Percentiles rank a stretch among this genome's conserved stretches.
These are phyloP conservation scores for Vombatus ursinus DNA, from an alignment of 2,113 vertebrate genomes.

Conservation along the genomic window DNA sequence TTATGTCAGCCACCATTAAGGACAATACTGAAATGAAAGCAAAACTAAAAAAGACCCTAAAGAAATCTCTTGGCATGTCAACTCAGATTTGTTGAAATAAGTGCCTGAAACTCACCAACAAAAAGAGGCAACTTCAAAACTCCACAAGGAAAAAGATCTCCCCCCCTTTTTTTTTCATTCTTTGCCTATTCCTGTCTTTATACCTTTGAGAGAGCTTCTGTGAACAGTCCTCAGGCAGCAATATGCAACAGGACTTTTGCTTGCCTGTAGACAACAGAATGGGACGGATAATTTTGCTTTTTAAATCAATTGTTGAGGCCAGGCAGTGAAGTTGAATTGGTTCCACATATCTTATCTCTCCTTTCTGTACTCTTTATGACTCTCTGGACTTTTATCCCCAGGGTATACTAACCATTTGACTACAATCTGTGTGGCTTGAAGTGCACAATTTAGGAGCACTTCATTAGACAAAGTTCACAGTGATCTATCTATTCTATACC, in stretches of 20 bases:
- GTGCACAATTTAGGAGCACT: too few species aligned
- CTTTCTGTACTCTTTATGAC: accelerated
- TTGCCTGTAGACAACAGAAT: neutral
- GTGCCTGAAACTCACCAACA: neutral
- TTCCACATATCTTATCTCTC: accelerated
- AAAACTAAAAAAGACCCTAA: neutral
- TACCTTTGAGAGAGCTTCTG: neutral
- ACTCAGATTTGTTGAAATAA: neutral
- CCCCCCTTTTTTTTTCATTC: neutral
- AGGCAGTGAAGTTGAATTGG: neutral
- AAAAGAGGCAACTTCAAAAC: neutral
- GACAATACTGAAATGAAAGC: neutral
- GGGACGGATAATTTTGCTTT: accelerated
- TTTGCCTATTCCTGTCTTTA: neutral
- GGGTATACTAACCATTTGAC: neutral
- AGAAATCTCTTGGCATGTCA: neutral
- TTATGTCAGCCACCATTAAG: neutral
- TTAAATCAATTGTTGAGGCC: too few species aligned
- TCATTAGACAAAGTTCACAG: neutral
- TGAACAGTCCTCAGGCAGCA: neutral
- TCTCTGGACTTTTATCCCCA: too few species aligned
- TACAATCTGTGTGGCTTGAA: accelerated
- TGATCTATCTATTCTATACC: neutral
- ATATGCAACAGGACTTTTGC: neutral
- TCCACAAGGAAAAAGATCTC: neutral